Evolutionary conservation across 2,113 vertebrate species (phyloP), one percentile per base, ranked within the genome.

Genomic region (Anser brachyrhynchus): DNA sequence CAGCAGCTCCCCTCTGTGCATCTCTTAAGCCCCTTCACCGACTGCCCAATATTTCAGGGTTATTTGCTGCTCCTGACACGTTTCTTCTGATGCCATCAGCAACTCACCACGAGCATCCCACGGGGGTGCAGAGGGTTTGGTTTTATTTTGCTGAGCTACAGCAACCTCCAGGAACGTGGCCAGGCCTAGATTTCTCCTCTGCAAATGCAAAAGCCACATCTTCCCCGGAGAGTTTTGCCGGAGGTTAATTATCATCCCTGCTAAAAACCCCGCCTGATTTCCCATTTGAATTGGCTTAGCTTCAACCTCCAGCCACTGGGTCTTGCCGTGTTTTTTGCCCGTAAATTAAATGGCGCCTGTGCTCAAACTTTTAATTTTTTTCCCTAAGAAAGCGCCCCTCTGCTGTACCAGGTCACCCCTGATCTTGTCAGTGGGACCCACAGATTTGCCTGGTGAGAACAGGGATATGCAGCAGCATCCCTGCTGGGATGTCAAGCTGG

Each of bases 401-500:
- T 80, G 43, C 37, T 82, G 11, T 39, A 35, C 26, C 5, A 46
- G 28, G 11, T 55, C 23, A 26, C 26, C 41, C 5, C 11, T 8
- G 6, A 13, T 16, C 9, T 26, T 37, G 59, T 35, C n/a, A 26
- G 6, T 17, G 59, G 35, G 35, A 26, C 35, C 52, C 35, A 10
- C 23, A 37, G 19, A 19, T 29, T n/a, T 19, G 13, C 74, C 13
- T 33, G 6, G 35, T 37, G 37, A 43, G 54, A 31, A 2, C 0
- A 0, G 20, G 6, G 17, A 14, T 59, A 26, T 4, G 51, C 4
- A 2, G 62, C 66, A 61, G 31, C 43, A n/a, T 31, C 28, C 33
- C 8, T 7, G 0, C 29, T 2, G 11, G 73, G 41, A 64, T 9
- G 49, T 44, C 18, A 19, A 58, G 9, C n/a, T 1, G 7, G 67